Base-by-base conservation (phyloP, 2,113 vertebrate genomes). In the Rana temporaria region DNA sequence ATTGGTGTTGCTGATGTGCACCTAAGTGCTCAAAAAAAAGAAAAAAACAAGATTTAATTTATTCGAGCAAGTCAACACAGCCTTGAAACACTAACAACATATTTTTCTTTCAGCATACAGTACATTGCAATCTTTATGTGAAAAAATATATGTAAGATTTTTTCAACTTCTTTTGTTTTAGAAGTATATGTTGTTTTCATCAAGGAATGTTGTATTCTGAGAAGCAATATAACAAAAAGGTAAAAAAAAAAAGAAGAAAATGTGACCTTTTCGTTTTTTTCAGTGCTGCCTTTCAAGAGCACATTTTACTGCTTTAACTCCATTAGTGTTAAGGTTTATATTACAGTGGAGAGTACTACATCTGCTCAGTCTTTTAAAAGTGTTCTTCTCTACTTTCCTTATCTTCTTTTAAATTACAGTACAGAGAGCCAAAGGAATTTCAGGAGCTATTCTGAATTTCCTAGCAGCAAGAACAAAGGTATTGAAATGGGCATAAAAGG, bases 401-500 rank as follows among this genome's bases (percentile, higher is more conserved):
- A 82, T 82, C 80, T 82, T 66, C 80, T 74, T 75, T 82, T 82
- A 82, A 82, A 82, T 75, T 75, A 82, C 71, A 65, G 80, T 75
- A 82, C 62, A 82, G 80, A 85, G 84, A 87, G 79, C 22, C 84
- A 88, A 85, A 68, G 78, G 85, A 81, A 53, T 63, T 87, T 83
- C 80, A 62, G 56, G 85, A 78, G 86, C 69, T 81, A 60, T 76
- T 85, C 0, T 0, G 77, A 84, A 74, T 85, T 59, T 85, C 84
- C 78, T 85, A 78, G 59, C 86, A 84, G 63, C 26, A 67, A 0
- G 17, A 87, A 81, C 64, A 87, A 86, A 89, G 82, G 71, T 86
- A 78, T 68, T 34, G 65, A 68, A 65, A 71, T 79, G 78, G 85
- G 71, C 69, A 60, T 85, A 85, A 66, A 71, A 83, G 82, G 18